Base-by-base conservation (phyloP, 92 coral and sea anemone genomes). In the Palythoa grandis region DNA sequence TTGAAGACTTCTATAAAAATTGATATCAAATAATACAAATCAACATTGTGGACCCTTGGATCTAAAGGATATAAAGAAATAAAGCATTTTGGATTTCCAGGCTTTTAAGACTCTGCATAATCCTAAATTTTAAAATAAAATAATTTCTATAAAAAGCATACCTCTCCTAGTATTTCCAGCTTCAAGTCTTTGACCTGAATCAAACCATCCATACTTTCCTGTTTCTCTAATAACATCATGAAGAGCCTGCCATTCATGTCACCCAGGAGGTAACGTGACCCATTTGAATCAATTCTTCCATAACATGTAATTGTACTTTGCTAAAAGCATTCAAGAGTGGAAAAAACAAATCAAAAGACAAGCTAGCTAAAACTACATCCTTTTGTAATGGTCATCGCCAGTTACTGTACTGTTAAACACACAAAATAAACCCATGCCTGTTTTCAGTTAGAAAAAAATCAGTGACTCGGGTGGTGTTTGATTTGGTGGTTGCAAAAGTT, bases 131-230 rank as follows among this genome's bases (percentile, higher is more conserved):
- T 63, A 20, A 63, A 63, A 2, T 17, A 63, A 63, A 43, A 43
- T 1, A 43, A 43, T 43, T 5, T 43, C 9, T 43, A 43, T 43
- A 43, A 43, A 8, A 43, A 15, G 19, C 25, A 63, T 92, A 95
- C 99, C 98, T 96, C 99, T 84, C 99, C 99, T 37, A 96, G 78
- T 35, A 94, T 87, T 74, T 96, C 99, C 61, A 96, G 93, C 80
- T 96, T 96, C 22, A 96, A 90, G 86, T 96, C 95, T 69, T 96
- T 96, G 80, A 96, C 98, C 72, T 92, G 98, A 58, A 92, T 73
- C 77, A 39, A 83, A 9, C 98, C 98, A 94, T 96, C 95, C 91
- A 95, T 92, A 19, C 87, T 88, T 78, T 95, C 97, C 65, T 96
- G 99, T 73, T 91, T 92, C 88, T 94, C 95, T 37, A 95, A 89